Evolutionary conservation across 2,888 invertebrate species (phyloP).

Genomic region (Diloba caeruleocephala): DNA sequence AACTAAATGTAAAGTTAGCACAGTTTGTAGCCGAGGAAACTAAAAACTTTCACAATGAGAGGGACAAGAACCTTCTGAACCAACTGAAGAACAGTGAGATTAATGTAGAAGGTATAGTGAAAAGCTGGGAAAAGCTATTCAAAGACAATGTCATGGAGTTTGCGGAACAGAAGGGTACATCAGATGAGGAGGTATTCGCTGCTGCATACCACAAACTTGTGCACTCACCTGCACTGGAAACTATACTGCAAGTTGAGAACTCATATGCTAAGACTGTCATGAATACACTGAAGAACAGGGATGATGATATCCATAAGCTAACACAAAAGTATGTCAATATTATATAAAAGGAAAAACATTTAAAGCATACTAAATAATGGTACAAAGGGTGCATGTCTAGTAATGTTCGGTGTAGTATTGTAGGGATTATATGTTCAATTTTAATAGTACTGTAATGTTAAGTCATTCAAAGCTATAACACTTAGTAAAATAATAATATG

Average conservation of each 20-base stretch:
- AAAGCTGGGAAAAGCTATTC: constrained; percentile 94
- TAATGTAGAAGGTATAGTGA: constrained; percentile 93
- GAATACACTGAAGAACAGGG: constrained; percentile 92
- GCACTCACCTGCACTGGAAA: constrained; percentile 96
- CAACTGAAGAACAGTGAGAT: constrained; percentile 90
- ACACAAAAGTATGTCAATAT: constrained; percentile 87
- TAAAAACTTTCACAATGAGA: constrained; percentile 91
- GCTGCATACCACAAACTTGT: constrained; percentile 95
- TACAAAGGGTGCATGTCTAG: no score
- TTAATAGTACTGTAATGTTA: no score
- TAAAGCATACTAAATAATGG: no score
- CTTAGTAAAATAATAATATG: no score
- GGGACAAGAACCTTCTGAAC: constrained; percentile 90
- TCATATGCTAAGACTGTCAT: constrained; percentile 95
- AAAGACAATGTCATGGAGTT: constrained; percentile 95
- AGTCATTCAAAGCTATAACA: no score
- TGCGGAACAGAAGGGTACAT: constrained; percentile 94
- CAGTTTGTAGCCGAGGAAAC: constrained; percentile 91
- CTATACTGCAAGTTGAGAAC: constrained; percentile 96
- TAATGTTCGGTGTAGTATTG: no score
- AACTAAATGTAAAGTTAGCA: constrained; percentile 89
- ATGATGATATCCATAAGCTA: constrained; percentile 91
- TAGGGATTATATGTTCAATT: no score
- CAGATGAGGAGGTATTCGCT: constrained; percentile 96
- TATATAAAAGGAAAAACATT: no score